Evolutionary conservation across 2,888 invertebrate species (phyloP).

Genomic region (Philereme transversata): DNA sequence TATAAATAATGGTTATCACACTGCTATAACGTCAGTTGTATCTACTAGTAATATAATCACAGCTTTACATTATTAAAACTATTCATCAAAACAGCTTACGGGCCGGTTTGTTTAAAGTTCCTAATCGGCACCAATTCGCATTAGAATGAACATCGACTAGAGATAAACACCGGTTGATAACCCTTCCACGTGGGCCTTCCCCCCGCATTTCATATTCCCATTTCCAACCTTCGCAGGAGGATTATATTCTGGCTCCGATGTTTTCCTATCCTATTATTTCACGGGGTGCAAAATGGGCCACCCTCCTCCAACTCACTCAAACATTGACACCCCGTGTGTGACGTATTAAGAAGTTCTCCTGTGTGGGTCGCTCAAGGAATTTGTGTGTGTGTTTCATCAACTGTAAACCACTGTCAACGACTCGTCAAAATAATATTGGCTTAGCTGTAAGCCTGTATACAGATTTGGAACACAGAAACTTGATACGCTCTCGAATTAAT

Average conservation of each 20-base stretch:
- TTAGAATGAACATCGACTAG: slow-evolving; percentile 63
- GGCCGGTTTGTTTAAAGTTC: slow-evolving; percentile 24
- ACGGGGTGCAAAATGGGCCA: slow-evolving; percentile 81
- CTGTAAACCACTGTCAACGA: slow-evolving; percentile 82
- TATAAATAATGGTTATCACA: too few species aligned
- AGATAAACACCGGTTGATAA: slow-evolving; percentile 72
- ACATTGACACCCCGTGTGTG: slow-evolving; percentile 61
- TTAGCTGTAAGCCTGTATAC: slow-evolving; percentile 69
- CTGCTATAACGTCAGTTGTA: too few species aligned
- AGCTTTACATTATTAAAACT: slow-evolving; percentile 12
- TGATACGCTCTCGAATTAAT: slow-evolving; percentile 73
- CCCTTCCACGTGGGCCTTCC: slow-evolving; percentile 78
- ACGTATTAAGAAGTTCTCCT: slow-evolving; percentile 45
- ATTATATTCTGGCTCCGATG: slow-evolving; percentile 83
- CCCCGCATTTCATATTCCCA: slow-evolving; percentile 82
- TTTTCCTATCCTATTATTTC: slow-evolving; percentile 84
- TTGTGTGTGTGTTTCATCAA: slow-evolving; percentile 76
- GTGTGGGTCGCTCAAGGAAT: slow-evolving; percentile 51
- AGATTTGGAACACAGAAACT: slow-evolving; percentile 67
- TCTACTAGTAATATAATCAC: too few species aligned
- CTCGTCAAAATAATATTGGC: slow-evolving; percentile 83
- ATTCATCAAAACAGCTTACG: slow-evolving; percentile 17
- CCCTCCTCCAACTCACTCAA: slow-evolving; percentile 74
- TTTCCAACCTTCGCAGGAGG: slow-evolving; percentile 80
- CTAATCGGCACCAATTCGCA: slow-evolving; percentile 38